A percentile compares a stretch with the other conserved stretches of the same genome.
phyloP scores from a whole-genome alignment of 2,888 invertebrate genomes.

The Pseudanteris insignis region DNA sequence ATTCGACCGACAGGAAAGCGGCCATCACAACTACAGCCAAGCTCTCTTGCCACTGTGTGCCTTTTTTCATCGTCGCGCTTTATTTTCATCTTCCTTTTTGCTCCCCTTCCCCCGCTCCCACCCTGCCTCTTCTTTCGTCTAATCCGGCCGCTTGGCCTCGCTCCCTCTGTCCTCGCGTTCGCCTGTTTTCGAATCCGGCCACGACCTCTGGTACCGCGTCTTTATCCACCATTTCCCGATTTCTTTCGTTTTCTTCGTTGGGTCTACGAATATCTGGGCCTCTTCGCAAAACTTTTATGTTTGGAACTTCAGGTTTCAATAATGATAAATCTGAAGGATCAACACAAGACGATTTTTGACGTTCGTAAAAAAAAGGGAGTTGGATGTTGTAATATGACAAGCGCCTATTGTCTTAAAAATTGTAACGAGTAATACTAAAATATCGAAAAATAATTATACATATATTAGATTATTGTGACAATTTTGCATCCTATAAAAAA shows the following conservation, averaged over 20 bases:
- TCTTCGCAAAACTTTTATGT: too few relatives aligned
- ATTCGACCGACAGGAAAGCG: constrained; percentile 62
- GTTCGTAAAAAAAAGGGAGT: too few relatives aligned
- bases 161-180: constrained; percentile 7
- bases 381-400: too few relatives aligned
- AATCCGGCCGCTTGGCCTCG: constrained; percentile 18
- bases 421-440: too few relatives aligned
- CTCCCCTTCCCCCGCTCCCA: constrained; percentile 13
- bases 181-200: constrained; percentile 35
- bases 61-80: constrained; percentile 45
- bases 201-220: constrained; percentile 24
- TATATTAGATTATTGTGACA: too few relatives aligned
- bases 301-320: too few relatives aligned
- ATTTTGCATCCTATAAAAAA: too few relatives aligned
- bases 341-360: too few relatives aligned
- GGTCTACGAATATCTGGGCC: too few relatives aligned
- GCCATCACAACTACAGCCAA: constrained; percentile 57
- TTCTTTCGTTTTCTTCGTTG: constrained; percentile 4
- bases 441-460: too few relatives aligned
- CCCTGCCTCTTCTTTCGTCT: constrained; percentile 8
- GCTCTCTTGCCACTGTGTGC: constrained; percentile 36
- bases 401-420: too few relatives aligned
- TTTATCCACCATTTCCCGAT: constrained; percentile 14
- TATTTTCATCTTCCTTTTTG: constrained; percentile 47
- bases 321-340: too few relatives aligned